Evolutionary conservation across 2,797 vertebrate genomes (phyloP).

Genomic region (Hyperoplus lanceolatus): DNA sequence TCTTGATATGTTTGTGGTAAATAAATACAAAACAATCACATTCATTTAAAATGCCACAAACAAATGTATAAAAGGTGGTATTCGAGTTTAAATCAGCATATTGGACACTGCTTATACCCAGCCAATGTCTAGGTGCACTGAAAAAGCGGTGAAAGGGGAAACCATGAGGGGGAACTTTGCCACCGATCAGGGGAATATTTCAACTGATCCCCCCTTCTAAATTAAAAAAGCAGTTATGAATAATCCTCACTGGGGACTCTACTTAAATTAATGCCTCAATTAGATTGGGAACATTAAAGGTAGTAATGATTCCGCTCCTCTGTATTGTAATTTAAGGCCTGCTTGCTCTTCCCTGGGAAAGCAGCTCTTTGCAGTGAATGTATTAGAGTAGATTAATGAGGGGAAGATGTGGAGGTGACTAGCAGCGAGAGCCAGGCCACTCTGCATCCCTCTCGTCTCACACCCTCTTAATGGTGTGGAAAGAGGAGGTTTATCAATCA

Average conservation of each 20-base stretch:
- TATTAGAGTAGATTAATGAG: conserved; percentile 86
- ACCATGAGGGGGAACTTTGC: conserved; percentile 53
- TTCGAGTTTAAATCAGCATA: too few relatives aligned
- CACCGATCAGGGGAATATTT: conserved; percentile 75
- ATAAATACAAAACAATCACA: background rate
- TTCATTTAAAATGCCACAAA: background rate
- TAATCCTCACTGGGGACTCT: conserved; percentile 84
- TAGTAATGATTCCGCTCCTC: conserved; percentile 87
- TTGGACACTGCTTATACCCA: conserved; percentile 14
- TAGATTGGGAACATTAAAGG: conserved; percentile 89
- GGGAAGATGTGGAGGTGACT: conserved; percentile 80
- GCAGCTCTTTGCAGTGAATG: conserved; percentile 82
- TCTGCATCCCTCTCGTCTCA: conserved; percentile 64
- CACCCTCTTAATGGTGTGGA: conserved; percentile 63
- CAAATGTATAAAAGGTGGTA: background rate
- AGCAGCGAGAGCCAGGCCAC: conserved; percentile 68
- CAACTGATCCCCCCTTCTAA: conserved; percentile 80
- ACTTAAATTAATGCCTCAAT: conserved; percentile 89
- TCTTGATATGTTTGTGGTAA: background rate
- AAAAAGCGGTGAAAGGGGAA: conserved; percentile 58
- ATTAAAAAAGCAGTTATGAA: conserved; percentile 88
- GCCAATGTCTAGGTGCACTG: conserved; percentile 50
- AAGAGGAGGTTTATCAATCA: conserved; percentile 71
- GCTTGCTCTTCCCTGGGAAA: conserved; percentile 83
- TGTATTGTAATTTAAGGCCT: conserved; percentile 87